phyloP scores from a whole-genome alignment of 2,113 vertebrate genomes.

The Bubalus kerabau region DNA sequence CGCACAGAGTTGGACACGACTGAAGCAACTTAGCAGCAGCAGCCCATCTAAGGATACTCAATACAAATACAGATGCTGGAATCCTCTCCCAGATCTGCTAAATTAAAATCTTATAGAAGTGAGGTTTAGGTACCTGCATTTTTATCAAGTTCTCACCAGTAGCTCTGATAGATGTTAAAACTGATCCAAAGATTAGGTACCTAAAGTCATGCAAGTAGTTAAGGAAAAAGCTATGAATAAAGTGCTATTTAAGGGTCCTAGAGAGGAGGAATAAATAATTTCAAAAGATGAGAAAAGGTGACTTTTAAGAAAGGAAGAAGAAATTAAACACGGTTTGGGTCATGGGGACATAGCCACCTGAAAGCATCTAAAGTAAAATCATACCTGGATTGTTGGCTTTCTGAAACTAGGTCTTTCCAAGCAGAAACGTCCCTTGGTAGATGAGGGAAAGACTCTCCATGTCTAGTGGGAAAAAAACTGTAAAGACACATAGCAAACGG shows the following conservation, averaged over 20 bases:
- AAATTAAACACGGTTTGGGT: not conserved
- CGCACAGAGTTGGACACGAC: too few relatives aligned
- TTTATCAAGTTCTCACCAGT: not conserved
- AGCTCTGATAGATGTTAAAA: not conserved
- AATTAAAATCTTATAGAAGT: constrained; percentile 10
- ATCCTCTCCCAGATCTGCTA: not conserved
- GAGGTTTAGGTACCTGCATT: not conserved
- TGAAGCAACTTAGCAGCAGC: too few relatives aligned
- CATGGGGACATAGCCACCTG: not conserved
- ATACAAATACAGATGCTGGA: not conserved
- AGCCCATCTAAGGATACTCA: not conserved
- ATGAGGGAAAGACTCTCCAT: not conserved
- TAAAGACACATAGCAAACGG: not conserved
- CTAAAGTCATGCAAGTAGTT: not conserved
- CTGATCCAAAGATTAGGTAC: not conserved
- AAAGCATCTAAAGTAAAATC: not conserved
- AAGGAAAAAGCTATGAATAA: not conserved
- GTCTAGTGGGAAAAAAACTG: not conserved
- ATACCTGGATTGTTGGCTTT: not conserved
- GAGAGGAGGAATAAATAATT: not conserved
- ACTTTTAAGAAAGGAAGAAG: not conserved
- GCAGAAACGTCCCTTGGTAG: not conserved
- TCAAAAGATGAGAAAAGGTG: not conserved
- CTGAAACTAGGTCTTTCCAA: not conserved
- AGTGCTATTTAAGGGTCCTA: not conserved